Conservation (phyloP, 1,140 invertebrate species). For the Nymphalis io region DNA sequence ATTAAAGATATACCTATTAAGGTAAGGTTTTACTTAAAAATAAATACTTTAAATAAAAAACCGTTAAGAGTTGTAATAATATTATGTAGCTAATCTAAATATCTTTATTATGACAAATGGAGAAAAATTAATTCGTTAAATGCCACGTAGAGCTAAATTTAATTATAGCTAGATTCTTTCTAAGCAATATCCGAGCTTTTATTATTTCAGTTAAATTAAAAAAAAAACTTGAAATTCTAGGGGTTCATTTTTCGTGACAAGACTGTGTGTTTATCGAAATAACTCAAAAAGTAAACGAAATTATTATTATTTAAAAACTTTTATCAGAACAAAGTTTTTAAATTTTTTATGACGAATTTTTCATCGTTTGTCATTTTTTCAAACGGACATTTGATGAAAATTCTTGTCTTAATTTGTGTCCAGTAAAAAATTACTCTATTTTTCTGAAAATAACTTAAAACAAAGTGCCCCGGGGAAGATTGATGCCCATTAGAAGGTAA, state of each 20-base stretch:
- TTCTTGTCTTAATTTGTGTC: slow-evolving; percentile 58
- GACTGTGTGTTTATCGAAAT: no score
- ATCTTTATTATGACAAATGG: no score
- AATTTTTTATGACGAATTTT: slow-evolving; percentile 9
- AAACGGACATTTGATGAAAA: slow-evolving; percentile 40
- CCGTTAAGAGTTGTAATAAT: no score
- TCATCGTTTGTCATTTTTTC: slow-evolving; percentile 29
- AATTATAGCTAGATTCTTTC: no score
- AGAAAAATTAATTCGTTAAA: no score
- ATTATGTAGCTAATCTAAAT: no score
- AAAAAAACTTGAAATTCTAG: no score
- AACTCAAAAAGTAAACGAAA: background rate
- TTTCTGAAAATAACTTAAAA: slow-evolving; percentile 53
- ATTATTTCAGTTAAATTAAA: no score
- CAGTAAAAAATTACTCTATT: slow-evolving; percentile 60
- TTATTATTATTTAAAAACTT: background rate
- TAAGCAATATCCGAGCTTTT: no score
- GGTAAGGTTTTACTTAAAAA: slow-evolving; percentile 10
- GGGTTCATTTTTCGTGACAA: no score
- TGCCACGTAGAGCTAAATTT: no score
- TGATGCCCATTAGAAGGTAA: slow-evolving; percentile 63
- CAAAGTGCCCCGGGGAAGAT: slow-evolving; percentile 56
- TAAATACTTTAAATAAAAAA: background rate
- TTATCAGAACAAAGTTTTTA: background rate
- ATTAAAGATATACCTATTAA: background rate